These are phyloP conservation scores for Lacanobia oleracea DNA, from an alignment of 2,888 invertebrate species.

Conservation along the genomic window DNA sequence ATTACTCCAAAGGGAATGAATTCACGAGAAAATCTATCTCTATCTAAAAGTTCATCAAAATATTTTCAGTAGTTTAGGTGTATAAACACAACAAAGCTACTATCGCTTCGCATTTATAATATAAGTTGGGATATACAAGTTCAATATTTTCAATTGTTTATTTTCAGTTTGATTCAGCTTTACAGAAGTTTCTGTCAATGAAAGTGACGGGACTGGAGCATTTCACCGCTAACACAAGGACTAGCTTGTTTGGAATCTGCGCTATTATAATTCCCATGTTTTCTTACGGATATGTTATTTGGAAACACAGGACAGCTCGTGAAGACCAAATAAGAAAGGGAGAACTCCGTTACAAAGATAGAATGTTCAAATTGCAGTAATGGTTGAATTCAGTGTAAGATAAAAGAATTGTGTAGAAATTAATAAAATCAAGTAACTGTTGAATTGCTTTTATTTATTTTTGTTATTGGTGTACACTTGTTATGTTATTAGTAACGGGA, in stretches of 20 bases:
- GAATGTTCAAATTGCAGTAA: conserved; percentile 92
- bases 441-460: conserved; percentile 34
- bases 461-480: background rate
- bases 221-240: conserved; percentile 92
- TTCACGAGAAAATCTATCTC: no score
- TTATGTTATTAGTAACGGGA: conserved; percentile 3
- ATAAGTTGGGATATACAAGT: background rate
- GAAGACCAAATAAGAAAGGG: conserved; percentile 93
- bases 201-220: conserved; percentile 92
- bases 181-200: conserved; percentile 94
- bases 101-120: background rate
- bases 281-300: conserved; percentile 88
- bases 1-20: no score
- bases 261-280: conserved; percentile 90
- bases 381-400: conserved; percentile 41
- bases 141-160: conserved; percentile 32
- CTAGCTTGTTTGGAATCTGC: conserved; percentile 87
- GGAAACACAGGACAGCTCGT: conserved; percentile 86
- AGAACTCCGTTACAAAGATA: conserved; percentile 94
- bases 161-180: conserved; percentile 95
- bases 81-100: background rate
- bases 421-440: conserved; percentile 60
- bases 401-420: conserved; percentile 58
- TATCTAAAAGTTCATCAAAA: background rate
- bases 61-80: background rate